These are phyloP conservation scores for Paratilapia polleni DNA, from an alignment of 2,113 vertebrate genomes.

Conservation along the genomic window DNA sequence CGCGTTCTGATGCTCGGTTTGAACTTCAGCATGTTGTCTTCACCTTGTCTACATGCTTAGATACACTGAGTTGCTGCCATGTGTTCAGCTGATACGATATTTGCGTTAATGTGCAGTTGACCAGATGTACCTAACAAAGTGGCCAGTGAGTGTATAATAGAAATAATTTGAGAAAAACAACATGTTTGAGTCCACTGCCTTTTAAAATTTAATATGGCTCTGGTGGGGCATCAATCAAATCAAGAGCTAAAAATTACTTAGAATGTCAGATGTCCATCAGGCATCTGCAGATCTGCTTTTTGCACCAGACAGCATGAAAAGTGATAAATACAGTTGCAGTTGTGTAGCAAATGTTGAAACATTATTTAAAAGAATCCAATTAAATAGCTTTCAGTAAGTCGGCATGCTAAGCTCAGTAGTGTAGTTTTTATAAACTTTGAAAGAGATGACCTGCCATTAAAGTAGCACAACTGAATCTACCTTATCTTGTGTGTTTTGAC, in stretches of 20 bases:
- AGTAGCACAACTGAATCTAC: not conserved
- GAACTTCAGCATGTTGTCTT: too few species aligned
- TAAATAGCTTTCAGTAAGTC: not conserved
- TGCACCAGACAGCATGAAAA: not conserved
- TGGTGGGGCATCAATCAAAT: not conserved
- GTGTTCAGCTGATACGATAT: too few species aligned
- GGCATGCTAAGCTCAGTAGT: not conserved
- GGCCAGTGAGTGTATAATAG: not conserved
- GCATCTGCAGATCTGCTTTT: not conserved
- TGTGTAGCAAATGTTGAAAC: not conserved
- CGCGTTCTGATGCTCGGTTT: too few species aligned
- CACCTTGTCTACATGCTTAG: too few species aligned
- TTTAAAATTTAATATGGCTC: not conserved
- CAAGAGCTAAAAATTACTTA: not conserved
- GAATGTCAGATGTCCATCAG: not conserved
- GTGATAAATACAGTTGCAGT: not conserved
- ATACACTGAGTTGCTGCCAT: too few species aligned
- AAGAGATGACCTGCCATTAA: not conserved
- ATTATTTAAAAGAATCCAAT: not conserved
- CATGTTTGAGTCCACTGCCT: not conserved
- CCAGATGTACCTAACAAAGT: too few species aligned
- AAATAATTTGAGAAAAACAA: not conserved
- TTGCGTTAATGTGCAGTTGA: too few species aligned
- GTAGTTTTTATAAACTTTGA: not conserved
- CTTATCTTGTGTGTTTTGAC: slow-evolving; percentile 30